These are phyloP conservation scores for Drosophila eugracilis DNA, from an alignment of 1,140 invertebrate species.

Conservation along the genomic window DNA sequence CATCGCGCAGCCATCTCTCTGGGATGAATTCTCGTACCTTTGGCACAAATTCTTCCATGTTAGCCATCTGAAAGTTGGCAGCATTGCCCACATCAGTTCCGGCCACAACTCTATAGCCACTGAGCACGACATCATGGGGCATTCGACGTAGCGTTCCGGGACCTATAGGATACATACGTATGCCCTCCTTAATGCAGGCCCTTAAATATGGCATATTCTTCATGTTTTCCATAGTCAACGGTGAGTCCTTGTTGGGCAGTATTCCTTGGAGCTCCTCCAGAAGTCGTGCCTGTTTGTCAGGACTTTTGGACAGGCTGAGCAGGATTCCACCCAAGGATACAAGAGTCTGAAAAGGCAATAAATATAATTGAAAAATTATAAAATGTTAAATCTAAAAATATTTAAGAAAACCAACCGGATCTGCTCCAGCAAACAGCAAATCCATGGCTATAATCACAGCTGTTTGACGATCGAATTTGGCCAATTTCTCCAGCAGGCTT, in stretches of 20 bases:
- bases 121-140: conserved; percentile 86
- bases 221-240: conserved; percentile 86
- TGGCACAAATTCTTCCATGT: conserved; percentile 85
- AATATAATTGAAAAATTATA: no score
- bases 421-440: conserved; percentile 71
- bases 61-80: conserved; percentile 85
- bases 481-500: conserved; percentile 81
- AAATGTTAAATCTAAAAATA: background rate
- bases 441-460: conserved; percentile 83
- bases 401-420: conserved; percentile 61
- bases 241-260: conserved; percentile 85
- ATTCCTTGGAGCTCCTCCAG: conserved; percentile 87
- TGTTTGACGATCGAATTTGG: conserved; percentile 83
- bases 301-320: conserved; percentile 87
- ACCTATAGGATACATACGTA: conserved; percentile 86
- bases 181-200: conserved; percentile 88
- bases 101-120: conserved; percentile 87
- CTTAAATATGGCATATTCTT: conserved; percentile 87
- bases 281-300: conserved; percentile 88
- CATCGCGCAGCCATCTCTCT: conserved; percentile 86
- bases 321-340: conserved; percentile 56
- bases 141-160: conserved; percentile 85
- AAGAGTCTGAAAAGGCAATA: conserved; percentile 33
- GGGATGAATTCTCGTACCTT: conserved; percentile 86
- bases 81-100: conserved; percentile 86